Conservation (phyloP, 2,113 vertebrate genomes). For the Dicerorhinus sumatrensis region DNA sequence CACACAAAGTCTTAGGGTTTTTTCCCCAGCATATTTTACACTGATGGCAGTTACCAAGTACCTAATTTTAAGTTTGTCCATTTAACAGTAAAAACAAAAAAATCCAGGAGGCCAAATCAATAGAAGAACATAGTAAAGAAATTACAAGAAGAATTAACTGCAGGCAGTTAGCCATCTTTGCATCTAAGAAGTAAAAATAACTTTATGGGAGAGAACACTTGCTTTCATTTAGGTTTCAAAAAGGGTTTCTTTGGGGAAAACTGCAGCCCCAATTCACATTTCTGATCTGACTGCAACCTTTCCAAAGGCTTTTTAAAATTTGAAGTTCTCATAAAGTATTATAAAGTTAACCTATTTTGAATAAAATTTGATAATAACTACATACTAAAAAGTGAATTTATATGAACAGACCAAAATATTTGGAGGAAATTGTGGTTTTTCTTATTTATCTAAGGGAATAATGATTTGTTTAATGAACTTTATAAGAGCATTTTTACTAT, state of each 20-base stretch:
- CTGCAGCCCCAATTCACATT: background rate
- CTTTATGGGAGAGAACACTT: background rate
- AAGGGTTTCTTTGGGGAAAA: background rate
- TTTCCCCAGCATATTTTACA: background rate
- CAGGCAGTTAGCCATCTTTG: background rate
- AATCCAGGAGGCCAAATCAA: background rate
- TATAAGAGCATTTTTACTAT: background rate
- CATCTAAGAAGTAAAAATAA: background rate
- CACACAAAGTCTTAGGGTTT: background rate
- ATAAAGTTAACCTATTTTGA: constrained; percentile 20
- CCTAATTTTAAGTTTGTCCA: background rate
- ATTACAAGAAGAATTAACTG: background rate
- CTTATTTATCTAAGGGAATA: background rate
- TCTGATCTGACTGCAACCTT: background rate
- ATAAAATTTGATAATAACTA: background rate
- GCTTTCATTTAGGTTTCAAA: background rate
- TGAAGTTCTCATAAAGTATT: background rate
- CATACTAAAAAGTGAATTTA: constrained; percentile 20
- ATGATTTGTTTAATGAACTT: background rate
- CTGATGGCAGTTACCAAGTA: background rate
- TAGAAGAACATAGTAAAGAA: background rate
- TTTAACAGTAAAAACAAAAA: background rate
- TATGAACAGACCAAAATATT: background rate
- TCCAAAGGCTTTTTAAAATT: background rate
- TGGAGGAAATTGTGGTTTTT: background rate